Evolutionary conservation across 2,113 vertebrate species (phyloP), one percentile per base, ranked within the genome.

Genomic region (Hippocampus comes): DNA sequence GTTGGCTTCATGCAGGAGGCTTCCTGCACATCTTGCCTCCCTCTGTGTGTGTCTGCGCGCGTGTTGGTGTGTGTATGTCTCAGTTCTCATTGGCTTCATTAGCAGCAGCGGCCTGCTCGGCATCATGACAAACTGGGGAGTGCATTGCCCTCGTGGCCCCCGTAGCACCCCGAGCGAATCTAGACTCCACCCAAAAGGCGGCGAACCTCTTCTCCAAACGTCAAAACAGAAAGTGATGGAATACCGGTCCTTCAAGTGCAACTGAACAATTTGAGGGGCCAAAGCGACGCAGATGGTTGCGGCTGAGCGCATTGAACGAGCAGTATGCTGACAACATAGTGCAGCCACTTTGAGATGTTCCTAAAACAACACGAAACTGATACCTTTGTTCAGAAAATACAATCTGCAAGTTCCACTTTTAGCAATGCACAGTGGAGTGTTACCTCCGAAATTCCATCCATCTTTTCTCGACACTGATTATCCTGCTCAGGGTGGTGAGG

Each of bases 101-200:
- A 73, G 73, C 41, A 71, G 59, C 74, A 74, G 69, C 68, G 78
- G 84, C 74, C 49, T 1, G n/a, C 72, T 88, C 86, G 87, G 84
- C 89, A 74, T 51, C 78, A 86, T 78, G 49, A 71, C 11, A 65
- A 74, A 71, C 70, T 67, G 67, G 75, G 56, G 71, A 80, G 68
- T 11, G 66, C 34, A 71, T 70, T 73, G 73, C n/a, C 68, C 72
- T 67, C 6, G 1, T 12, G 7, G 51, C 43, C n/a, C 69, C 60
- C 48, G 57, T 60, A 38, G 57, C 42, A 66, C 43, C 64, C 64
- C 59, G 34, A 80, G 70, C 59, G 61, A 27, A 64, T 15, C 21
- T 18, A 14, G 69, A 23, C 46, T 48, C 53, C 43, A 14, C 9
- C 56, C 48, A 61, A 34, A 61, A 61, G 25, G 27, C 7, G 15